phyloP scores from a whole-genome alignment of 2,113 vertebrate species.

The Halichoeres trimaculatus region DNA sequence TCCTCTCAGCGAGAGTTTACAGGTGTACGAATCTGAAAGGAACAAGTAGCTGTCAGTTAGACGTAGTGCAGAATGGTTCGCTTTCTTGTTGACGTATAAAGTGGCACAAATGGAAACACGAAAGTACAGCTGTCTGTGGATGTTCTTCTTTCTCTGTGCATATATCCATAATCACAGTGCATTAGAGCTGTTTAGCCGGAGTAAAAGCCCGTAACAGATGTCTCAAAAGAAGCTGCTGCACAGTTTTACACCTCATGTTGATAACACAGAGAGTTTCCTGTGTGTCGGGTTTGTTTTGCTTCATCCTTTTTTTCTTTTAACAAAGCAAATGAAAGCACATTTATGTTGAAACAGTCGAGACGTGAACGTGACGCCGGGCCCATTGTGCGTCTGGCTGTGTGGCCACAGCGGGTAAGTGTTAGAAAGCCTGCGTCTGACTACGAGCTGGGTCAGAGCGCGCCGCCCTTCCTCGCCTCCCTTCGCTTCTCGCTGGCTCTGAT shows the following conservation, averaged over 20 bases:
- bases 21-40: neutral
- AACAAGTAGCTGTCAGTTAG: neutral
- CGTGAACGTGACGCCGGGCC: constrained; percentile 37
- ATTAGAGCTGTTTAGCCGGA: constrained; percentile 20
- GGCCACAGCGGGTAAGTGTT: constrained; percentile 66
- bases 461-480: constrained; percentile 38
- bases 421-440: constrained; percentile 70
- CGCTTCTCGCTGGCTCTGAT: constrained; percentile 48
- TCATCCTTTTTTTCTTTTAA: constrained; percentile 12
- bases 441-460: constrained; percentile 67
- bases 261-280: constrained; percentile 12
- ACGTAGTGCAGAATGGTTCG: neutral
- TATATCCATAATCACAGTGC: neutral
- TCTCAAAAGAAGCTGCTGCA: constrained; percentile 27
- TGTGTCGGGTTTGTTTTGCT: constrained; percentile 50
- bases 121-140: neutral
- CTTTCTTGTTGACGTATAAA: neutral
- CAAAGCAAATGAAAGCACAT: constrained; percentile 62
- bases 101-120: neutral
- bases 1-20: neutral
- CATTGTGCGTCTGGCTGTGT: constrained; percentile 60
- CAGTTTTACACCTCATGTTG: constrained; percentile 18
- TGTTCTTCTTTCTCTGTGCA: neutral
- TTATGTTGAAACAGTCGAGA: constrained; percentile 52
- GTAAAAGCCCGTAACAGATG: constrained; percentile 25